Conservation (phyloP, 2,888 invertebrate species). For the Tanaodytes sp. region DNA sequence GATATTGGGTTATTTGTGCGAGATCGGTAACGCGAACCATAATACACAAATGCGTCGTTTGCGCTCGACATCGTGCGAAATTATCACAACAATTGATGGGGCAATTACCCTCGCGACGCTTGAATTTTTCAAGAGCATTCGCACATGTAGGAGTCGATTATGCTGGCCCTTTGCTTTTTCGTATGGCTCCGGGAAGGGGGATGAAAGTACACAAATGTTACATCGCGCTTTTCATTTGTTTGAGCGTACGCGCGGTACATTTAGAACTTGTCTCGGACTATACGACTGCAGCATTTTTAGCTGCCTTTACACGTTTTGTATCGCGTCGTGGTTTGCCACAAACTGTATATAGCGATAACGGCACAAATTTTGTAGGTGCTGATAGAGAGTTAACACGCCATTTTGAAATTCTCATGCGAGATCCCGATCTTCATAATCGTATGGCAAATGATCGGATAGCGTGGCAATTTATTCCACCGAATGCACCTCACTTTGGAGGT, state of each 20-base stretch:
- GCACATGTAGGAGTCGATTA: not conserved
- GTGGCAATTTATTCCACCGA: slow-evolving; percentile 4
- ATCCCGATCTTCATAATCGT: not conserved
- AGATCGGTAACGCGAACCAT: too few species aligned
- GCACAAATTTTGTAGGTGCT: not conserved
- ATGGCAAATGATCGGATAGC: not conserved
- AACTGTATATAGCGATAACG: too few species aligned
- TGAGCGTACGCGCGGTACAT: slow-evolving; percentile 1
- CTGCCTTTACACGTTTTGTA: not conserved
- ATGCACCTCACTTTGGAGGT: slow-evolving; percentile 1
- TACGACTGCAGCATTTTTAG: not conserved
- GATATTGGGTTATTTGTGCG: too few species aligned
- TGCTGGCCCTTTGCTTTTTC: too few species aligned
- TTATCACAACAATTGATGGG: too few species aligned
- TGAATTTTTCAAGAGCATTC: not conserved
- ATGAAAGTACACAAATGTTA: not conserved
- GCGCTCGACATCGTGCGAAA: too few species aligned
- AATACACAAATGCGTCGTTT: too few species aligned
- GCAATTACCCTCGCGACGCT: not conserved
- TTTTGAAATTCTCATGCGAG: too few species aligned
- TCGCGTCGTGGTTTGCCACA: not conserved
- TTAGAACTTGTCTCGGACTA: not conserved
- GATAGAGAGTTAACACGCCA: not conserved
- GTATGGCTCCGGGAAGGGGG: not conserved
- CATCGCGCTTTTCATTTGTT: not conserved